Evolutionary conservation across 2,888 invertebrate species (phyloP), one percentile per base, ranked within the genome.

Genomic region (Cephus runcator): DNA sequence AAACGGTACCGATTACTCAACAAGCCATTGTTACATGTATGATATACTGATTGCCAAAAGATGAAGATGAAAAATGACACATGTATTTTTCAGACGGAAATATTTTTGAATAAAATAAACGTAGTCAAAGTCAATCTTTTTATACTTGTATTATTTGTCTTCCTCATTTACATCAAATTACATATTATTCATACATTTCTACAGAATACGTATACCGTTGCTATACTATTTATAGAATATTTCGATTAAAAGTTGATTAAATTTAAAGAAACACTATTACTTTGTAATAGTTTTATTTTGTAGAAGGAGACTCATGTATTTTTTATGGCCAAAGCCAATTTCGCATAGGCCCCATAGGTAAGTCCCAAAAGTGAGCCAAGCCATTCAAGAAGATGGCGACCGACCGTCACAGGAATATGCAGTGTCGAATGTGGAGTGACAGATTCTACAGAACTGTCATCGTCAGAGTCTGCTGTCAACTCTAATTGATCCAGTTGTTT

Each of bases 21-120:
- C 75, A 81, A 84, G 82, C 77, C 81, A 85, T 86, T 85, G 86
- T 88, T 86, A 85, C 84, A 83, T 84, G 83, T 78, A 76, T 71
- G 31, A 71, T 85, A 85, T 84, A 84, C 82, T 85, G 81, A 87
- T 87, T 87, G 88, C 87, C 86, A 87, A 86, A 88, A 86, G 83
- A 81, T 76, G 81, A 83, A 83, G 23, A 56, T 56, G 83, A 82
- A 86, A 86, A 86, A 84, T 87, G 84, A 90, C 85, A 76, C 73
- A 87, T 90, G 90, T 90, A 90, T 90, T 90, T 90, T 90, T 90
- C 87, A 90, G 85, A 87, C 85, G 86, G 83, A 89, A 84, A 88
- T 90, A 90, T 90, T 90, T 90, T 90, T 90, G 85, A 90, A 90
- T 90, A 90, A 90, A 90, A 90, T 84, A 86, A 86, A 83, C 82